These are phyloP conservation scores for Fregata magnificens DNA, from an alignment of 2,113 vertebrate genomes.

Conservation along the genomic window DNA sequence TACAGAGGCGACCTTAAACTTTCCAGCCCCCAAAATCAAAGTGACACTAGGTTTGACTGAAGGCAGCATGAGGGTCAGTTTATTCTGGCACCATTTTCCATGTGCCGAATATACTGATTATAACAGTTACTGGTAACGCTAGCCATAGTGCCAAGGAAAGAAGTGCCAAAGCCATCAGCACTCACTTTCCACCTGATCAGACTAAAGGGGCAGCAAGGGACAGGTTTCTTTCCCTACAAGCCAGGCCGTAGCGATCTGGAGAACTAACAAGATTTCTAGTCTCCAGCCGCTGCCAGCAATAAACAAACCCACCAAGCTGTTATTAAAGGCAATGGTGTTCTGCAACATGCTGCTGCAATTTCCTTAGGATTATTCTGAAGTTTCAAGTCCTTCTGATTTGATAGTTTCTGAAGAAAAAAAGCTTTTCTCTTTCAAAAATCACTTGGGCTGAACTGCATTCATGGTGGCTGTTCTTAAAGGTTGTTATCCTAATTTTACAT, in stretches of 20 bases:
- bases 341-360: not conserved
- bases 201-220: not conserved
- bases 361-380: not conserved
- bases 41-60: not conserved
- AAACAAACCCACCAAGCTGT: not conserved
- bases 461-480: not conserved
- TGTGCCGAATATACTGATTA: not conserved
- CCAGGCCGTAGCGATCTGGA: not conserved
- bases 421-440: not conserved
- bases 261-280: not conserved
- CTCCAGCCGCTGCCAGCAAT: not conserved
- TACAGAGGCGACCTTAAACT: not conserved
- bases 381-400: not conserved
- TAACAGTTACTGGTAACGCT: not conserved
- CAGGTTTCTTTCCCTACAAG: not conserved
- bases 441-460: not conserved
- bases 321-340: not conserved
- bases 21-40: not conserved
- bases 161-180: not conserved
- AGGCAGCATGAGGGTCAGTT: not conserved
- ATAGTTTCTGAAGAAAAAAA: not conserved
- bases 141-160: not conserved
- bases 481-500: slow-evolving; percentile 4
- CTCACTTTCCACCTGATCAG: not conserved
- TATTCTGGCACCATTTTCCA: not conserved